Percentiles rank a stretch among this genome's conserved stretches.
phyloP scores from a whole-genome alignment of 2,888 invertebrate genomes.

The Cactoblastis cactorum region DNA sequence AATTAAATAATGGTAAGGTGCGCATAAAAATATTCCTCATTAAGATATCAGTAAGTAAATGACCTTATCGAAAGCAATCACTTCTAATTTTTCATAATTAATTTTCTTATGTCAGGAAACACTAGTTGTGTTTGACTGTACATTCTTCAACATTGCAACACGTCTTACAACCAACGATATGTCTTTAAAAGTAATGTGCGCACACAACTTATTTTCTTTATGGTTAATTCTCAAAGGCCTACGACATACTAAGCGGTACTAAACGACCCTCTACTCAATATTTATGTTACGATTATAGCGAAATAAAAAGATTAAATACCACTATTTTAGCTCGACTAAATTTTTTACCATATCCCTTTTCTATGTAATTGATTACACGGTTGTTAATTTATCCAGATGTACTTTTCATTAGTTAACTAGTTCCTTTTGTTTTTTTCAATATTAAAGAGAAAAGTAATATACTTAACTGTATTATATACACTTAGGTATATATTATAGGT shows the following conservation, averaged over 20 bases:
- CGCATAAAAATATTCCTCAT: too few relatives aligned
- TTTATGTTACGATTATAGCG: conserved; percentile 25
- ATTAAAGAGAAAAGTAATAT: neutral
- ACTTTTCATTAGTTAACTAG: neutral
- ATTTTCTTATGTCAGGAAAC: neutral
- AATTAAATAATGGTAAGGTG: too few relatives aligned
- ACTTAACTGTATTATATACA: too few relatives aligned
- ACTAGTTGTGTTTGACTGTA: conserved; percentile 1
- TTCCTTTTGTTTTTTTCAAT: neutral
- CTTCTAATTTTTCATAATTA: neutral
- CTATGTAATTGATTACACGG: conserved; percentile 7
- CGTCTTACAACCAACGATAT: conserved; percentile 15
- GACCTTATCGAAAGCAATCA: too few relatives aligned
- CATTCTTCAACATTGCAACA: conserved; percentile 21
- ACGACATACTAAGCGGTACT: conserved; percentile 20
- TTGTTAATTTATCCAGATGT: neutral
- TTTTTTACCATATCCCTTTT: conserved; percentile 3
- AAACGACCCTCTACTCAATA: conserved; percentile 19
- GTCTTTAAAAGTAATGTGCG: conserved; percentile 19
- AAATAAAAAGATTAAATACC: conserved; percentile 10
- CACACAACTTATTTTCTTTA: conserved; percentile 15
- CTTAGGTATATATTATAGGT: too few relatives aligned
- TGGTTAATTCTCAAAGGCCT: conserved; percentile 21
- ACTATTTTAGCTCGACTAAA: conserved; percentile 1
- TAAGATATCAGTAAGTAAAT: too few relatives aligned